Evolutionary conservation across 2,797 vertebrate species (phyloP).

Genomic region (Falco biarmicus): DNA sequence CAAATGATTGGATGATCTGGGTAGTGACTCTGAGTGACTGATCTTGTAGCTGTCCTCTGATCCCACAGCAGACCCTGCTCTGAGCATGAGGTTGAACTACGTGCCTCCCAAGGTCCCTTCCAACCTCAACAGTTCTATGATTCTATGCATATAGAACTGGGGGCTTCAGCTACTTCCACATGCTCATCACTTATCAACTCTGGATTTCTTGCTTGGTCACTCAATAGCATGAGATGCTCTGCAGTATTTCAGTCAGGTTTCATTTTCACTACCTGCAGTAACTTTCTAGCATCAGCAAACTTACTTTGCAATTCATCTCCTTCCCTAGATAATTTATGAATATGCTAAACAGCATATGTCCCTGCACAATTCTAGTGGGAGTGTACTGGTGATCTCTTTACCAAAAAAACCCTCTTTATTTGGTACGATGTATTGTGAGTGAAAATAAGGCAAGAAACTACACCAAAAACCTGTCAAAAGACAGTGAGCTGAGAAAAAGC

Average conservation of each 20-base stretch:
- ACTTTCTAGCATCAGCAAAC: background rate
- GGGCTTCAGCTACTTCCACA: background rate
- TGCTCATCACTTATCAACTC: background rate
- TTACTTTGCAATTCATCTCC: background rate
- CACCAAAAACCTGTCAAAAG: background rate
- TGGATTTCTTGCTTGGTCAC: background rate
- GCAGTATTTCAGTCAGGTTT: background rate
- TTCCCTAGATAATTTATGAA: background rate
- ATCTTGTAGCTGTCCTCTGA: background rate
- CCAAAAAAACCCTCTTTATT: accelerated
- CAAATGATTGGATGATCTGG: background rate
- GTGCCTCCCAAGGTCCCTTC: background rate
- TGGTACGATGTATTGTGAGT: background rate
- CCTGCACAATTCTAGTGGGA: background rate
- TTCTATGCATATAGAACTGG: accelerated
- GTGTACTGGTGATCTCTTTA: background rate
- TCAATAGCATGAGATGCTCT: background rate
- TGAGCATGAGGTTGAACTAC: background rate
- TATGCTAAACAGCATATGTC: background rate
- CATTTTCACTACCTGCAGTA: background rate
- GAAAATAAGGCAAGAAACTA: background rate
- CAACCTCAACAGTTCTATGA: background rate
- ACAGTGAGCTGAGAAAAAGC: background rate
- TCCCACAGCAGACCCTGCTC: background rate
- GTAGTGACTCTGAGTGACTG: background rate